Evolutionary conservation across 2,888 invertebrate genomes (phyloP).

Genomic region (Heliconius aoede): DNA sequence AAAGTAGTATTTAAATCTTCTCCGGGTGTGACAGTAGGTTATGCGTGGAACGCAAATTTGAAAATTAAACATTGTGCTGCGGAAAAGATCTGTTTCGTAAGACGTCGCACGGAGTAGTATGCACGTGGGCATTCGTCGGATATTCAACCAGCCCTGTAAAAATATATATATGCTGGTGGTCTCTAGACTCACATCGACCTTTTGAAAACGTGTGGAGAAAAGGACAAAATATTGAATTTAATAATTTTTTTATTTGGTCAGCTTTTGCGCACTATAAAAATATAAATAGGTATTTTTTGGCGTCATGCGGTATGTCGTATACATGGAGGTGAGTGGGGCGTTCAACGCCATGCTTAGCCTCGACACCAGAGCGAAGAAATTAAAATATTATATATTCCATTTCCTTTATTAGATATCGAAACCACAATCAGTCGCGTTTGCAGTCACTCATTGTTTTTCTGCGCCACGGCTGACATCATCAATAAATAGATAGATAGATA

Average conservation of each 20-base stretch:
- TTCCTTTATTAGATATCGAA: no score
- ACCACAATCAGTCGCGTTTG: no score
- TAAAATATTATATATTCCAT: no score
- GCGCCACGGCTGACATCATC: no score
- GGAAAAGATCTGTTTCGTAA: constrained; percentile 54
- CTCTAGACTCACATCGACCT: not conserved
- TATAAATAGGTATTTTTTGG: not conserved
- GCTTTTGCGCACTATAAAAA: not conserved
- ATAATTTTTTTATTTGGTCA: not conserved
- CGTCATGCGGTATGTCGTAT: no score
- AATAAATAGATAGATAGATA: no score
- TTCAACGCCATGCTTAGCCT: no score
- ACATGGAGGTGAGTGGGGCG: no score
- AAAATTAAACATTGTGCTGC: constrained; percentile 61
- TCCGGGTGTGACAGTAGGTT: constrained; percentile 56
- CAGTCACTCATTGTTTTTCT: no score
- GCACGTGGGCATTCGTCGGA: constrained; percentile 66
- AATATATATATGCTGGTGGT: not conserved
- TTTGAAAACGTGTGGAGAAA: not conserved
- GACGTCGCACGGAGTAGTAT: constrained; percentile 58
- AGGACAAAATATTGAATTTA: no score
- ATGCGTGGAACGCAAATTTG: constrained; percentile 69
- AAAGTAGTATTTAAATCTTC: constrained; percentile 58
- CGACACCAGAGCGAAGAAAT: no score
- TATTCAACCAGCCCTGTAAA: constrained; percentile 64